These are phyloP conservation scores for Hydrotaea cyrtoneurina DNA, from an alignment of 2,888 invertebrate species.

Conservation along the genomic window DNA sequence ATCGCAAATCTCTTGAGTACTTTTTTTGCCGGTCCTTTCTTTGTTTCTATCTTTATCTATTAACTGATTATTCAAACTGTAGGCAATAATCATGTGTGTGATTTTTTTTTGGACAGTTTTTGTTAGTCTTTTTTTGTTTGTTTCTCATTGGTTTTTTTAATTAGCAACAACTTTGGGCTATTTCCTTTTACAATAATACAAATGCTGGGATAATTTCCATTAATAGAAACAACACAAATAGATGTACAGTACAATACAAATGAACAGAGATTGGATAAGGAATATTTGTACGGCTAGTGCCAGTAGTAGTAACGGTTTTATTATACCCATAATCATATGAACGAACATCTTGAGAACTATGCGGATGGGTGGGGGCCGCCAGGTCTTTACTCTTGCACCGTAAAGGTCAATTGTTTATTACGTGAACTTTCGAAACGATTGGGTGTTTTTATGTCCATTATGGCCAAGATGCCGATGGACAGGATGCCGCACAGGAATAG, in stretches of 20 bases:
- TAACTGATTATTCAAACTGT: slow-evolving; percentile 5
- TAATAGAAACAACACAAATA: slow-evolving; percentile 76
- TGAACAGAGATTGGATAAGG: slow-evolving; percentile 76
- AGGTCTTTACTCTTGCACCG: slow-evolving; percentile 85
- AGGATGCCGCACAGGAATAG: slow-evolving; percentile 89
- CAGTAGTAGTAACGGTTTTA: slow-evolving; percentile 74
- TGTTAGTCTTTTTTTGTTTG: neutral
- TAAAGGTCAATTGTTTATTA: slow-evolving; percentile 94
- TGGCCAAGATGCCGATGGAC: slow-evolving; percentile 90
- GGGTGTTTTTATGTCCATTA: slow-evolving; percentile 96
- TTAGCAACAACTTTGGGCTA: slow-evolving; percentile 35
- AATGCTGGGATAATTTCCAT: slow-evolving; percentile 42
- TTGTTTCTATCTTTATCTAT: slow-evolving; percentile 19
- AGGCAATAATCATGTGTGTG: slow-evolving; percentile 13
- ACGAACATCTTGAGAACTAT: slow-evolving; percentile 71
- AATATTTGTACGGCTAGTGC: slow-evolving; percentile 76
- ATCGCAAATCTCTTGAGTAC: slow-evolving; percentile 7
- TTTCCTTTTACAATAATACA: slow-evolving; percentile 39
- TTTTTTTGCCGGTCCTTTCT: neutral
- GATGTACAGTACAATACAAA: slow-evolving; percentile 75
- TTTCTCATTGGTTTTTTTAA: slow-evolving; percentile 27
- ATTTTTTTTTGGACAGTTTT: slow-evolving; percentile 40
- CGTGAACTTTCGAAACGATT: slow-evolving; percentile 98
- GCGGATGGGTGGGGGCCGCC: neutral
- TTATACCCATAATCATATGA: slow-evolving; percentile 71